Base-by-base conservation (phyloP, 2,113 vertebrate genomes). In the Pluvianellus socialis region DNA sequence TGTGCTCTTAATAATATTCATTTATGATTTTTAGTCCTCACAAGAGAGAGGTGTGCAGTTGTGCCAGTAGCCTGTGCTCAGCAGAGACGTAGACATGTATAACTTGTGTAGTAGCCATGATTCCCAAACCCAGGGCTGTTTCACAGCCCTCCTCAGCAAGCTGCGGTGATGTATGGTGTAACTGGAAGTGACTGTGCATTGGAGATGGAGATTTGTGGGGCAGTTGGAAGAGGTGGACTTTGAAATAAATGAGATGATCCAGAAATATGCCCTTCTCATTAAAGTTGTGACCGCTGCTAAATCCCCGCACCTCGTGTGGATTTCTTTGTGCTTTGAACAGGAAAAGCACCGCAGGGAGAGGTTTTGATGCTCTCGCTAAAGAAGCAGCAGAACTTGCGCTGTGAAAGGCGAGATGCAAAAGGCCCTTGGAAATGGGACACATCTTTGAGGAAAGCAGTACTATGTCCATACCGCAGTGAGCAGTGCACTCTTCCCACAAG, bases 391-490 rank as follows among this genome's bases (percentile, higher is more conserved):
- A 84, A 40, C 6, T 75, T 79, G 33, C 1, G 1, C 40, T 68
- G 33, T 55, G 38, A 50, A 52, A 82, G 26, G 11, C 0, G 5
- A 28, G 38, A 20, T 28, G 21, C 17, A 33, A 55, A 94, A 84
- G 26, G 28, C 7, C 7, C 4, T 79, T 35, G 13, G 62, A 45
- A 56, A 32, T 0, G 3, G 40, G 24, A 10, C 21, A 52, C 10
- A 2, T 67, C 14, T 49, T 35, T 59, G 59, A 68, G 44, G 45
- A 70, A 15, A 77, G 50, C 12, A 30, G 35, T 24, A 50, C 38
- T 59, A 1, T 26, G 38, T 21, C 75, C 2, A 0, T 28, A 30
- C 7, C 1, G 0, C 32, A 32, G 15, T 2, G 1, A 3, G 1
- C 32, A 32, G 15, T 2, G 0, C 4, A 13, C 13, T 6, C 65